Conservation (phyloP, 2,113 vertebrate genomes). For the Paratilapia polleni region DNA sequence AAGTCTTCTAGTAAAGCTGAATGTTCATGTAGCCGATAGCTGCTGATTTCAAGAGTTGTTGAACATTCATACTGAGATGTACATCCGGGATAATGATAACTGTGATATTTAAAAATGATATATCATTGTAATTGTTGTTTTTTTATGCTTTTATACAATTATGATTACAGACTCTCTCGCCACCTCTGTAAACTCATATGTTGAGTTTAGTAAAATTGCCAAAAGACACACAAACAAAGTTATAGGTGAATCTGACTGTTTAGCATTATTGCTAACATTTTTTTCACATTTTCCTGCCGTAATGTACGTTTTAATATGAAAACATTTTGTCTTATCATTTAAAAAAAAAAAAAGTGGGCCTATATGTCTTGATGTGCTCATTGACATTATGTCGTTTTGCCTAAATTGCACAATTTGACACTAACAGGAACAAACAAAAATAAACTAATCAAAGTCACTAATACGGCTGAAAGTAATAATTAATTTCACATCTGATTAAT, state of each 20-base stretch:
- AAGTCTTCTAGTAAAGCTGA: constrained; percentile 50
- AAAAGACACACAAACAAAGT: neutral
- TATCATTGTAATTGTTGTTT: neutral
- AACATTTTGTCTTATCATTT: neutral
- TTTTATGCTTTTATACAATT: neutral
- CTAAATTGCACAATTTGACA: neutral
- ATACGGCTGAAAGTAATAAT: neutral
- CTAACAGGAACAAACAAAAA: neutral
- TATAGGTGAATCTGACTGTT: neutral
- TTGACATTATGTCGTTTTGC: neutral
- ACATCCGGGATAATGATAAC: neutral
- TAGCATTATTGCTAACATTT: neutral
- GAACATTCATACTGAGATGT: neutral
- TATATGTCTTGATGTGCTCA: too few species aligned
- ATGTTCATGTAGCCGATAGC: constrained; percentile 11
- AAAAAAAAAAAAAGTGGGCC: neutral
- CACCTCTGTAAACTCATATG: neutral
- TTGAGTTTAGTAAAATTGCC: neutral
- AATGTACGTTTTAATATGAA: neutral
- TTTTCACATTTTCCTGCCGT: neutral
- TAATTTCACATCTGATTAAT: neutral
- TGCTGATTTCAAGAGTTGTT: constrained; percentile 12
- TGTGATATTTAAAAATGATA: neutral
- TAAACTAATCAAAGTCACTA: neutral
- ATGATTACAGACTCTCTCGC: neutral